Base-by-base conservation (phyloP, 30 jellyfish, hydroid and myxozoan species). In the Catostylus mosaicus region DNA sequence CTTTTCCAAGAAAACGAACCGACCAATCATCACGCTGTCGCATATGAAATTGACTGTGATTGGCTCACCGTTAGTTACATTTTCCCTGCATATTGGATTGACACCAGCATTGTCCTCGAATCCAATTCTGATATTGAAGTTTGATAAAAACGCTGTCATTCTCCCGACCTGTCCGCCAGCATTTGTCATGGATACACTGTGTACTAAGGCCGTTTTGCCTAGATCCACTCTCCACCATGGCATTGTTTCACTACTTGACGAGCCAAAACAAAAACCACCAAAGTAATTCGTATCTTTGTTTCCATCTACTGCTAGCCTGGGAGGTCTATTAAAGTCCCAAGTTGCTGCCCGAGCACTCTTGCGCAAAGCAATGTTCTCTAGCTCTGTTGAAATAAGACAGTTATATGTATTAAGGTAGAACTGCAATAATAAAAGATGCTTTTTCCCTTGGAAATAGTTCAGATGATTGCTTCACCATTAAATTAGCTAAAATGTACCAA, bases 211-310 rank as follows among this genome's bases (percentile, higher is more conserved):
- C 1, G 65, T 30, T 24, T 18, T n/a, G 9, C 66, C 80, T 34
- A 68, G 59, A 22, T 27, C 64, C 20, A 68, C 80, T 34, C 80
- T 68, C 80, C 80, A 68, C 80, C 80, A 68, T 7, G 64, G 80
- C 22, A 3, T 32, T 0, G 14, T 37, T 1, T 18, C 33, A 2
- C 16, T 1, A 1, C 40, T 68, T 22, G 6, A 3, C 26, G 80
- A 9, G 14, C 35, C 2, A 36, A 68, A 68, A n/a, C 80, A 68
- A 3, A n/a, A 22, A 9, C 23, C 45, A 27, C 24, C 38, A 59
- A 59, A 59, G 6, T 34, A 35, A 1, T 36, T 34, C 43, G n/a
- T 68, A 23, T 36, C 64, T 36, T 36, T 68, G 57, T 36, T 29
- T 18, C 80, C 80, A 23, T 68, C 80, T 16, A 68, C 80, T 18